Percentiles rank a stretch among this genome's conserved stretches.
These are phyloP conservation scores for Geothlypis trichas DNA, from an alignment of 2,113 vertebrate genomes.

Conservation along the genomic window DNA sequence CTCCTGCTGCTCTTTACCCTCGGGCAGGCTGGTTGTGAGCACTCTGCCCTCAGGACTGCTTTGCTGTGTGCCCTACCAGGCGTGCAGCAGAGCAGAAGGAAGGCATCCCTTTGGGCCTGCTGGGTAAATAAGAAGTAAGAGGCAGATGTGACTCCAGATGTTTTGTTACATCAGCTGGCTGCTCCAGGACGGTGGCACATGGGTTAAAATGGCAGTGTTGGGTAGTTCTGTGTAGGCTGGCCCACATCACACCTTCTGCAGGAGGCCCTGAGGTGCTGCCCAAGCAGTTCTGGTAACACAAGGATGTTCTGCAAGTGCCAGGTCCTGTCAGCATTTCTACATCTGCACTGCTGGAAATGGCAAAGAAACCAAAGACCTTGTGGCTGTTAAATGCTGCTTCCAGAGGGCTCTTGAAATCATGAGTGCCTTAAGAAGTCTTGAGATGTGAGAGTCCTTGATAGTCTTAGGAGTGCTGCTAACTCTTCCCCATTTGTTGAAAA, in stretches of 20 bases:
- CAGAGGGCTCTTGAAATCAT: not conserved
- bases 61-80: not conserved
- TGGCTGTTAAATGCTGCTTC: not conserved
- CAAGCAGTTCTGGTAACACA: not conserved
- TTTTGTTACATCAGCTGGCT: not conserved
- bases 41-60: not conserved
- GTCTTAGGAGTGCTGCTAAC: not conserved
- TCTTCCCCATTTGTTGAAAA: not conserved
- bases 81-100: not conserved
- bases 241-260: rapidly evolving
- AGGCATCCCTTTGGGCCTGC: not conserved
- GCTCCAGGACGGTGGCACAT: rapidly evolving
- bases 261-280: not conserved
- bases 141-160: not conserved
- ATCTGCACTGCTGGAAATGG: not conserved
- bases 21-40: not conserved
- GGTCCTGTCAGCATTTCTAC: not conserved
- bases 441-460: not conserved
- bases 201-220: not conserved
- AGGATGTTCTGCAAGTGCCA: not conserved
- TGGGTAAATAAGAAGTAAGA: not conserved
- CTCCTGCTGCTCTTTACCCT: not conserved
- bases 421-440: not conserved
- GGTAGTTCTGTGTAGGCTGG: not conserved
- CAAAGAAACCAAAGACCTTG: not conserved